Conservation (phyloP, 1,140 invertebrate species). For the Pectinophora gossypiella region DNA sequence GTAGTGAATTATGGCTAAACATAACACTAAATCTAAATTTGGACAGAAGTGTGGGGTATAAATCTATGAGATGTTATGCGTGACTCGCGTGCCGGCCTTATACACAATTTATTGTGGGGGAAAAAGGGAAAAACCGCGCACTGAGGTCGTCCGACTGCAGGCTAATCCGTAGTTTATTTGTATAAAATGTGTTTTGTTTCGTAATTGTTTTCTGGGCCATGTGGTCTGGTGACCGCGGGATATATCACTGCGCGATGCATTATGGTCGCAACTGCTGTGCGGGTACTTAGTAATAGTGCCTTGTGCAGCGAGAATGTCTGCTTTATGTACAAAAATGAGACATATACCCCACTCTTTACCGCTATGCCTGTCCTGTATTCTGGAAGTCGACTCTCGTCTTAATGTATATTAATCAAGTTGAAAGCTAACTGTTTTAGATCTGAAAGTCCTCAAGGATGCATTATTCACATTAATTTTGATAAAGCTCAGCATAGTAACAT, state of each 20-base stretch:
- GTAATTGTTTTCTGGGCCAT: not conserved
- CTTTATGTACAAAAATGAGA: no score
- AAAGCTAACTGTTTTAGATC: no score
- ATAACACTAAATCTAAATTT: slow-evolving; percentile 69
- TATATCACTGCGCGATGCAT: not conserved
- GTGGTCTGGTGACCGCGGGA: not conserved
- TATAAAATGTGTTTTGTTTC: not conserved
- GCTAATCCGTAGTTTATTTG: not conserved
- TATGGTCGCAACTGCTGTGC: not conserved
- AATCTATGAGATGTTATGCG: slow-evolving; percentile 68
- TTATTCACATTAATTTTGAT: no score
- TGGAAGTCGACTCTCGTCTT: no score
- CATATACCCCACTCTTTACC: no score
- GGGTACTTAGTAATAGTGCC: not conserved
- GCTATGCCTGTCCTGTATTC: no score
- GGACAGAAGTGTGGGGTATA: slow-evolving; percentile 66
- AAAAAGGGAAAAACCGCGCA: slow-evolving; percentile 20
- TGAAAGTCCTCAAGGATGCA: no score
- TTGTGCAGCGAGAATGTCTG: not conserved
- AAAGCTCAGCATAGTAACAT: no score
- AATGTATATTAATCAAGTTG: no score
- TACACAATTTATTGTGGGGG: slow-evolving; percentile 63
- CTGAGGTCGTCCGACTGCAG: not conserved
- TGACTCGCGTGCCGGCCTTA: slow-evolving; percentile 58
- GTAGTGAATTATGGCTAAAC: slow-evolving; percentile 48